phyloP scores from a whole-genome alignment of 2,797 vertebrate species.

The Pantherophis alleghaniensis region DNA sequence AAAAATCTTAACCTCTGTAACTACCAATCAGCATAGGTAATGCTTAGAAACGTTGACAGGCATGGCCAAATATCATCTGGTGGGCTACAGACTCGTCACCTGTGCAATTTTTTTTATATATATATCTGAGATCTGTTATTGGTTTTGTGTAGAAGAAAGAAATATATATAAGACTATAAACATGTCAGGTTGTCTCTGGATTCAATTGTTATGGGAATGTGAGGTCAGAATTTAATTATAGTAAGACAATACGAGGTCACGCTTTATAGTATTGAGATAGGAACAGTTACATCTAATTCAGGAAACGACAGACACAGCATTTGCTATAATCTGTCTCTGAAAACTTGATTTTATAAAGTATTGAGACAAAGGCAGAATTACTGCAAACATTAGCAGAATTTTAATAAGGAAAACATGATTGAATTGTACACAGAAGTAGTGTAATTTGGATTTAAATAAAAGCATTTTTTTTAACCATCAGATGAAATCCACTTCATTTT shows the following conservation, averaged over 20 bases:
- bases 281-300: neutral
- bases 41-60: neutral
- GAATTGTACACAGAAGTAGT: constrained; percentile 57
- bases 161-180: neutral
- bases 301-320: neutral
- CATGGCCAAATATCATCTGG: neutral
- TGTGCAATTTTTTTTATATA: neutral
- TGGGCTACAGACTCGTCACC: neutral
- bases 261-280: neutral
- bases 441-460: constrained; percentile 29
- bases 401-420: constrained; percentile 65
- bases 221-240: neutral
- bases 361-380: neutral
- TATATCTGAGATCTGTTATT: neutral
- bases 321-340: neutral
- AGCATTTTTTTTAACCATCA: neutral
- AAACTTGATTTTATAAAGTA: accelerated
- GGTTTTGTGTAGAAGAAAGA: neutral
- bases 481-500: constrained; percentile 32
- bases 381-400: constrained; percentile 35
- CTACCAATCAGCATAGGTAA: neutral
- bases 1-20: neutral
- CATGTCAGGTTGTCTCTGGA: neutral
- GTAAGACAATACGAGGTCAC: neutral
- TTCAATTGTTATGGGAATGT: neutral